Base-by-base conservation (phyloP, 2,888 invertebrate species). In the Argynnis bischoffii region DNA sequence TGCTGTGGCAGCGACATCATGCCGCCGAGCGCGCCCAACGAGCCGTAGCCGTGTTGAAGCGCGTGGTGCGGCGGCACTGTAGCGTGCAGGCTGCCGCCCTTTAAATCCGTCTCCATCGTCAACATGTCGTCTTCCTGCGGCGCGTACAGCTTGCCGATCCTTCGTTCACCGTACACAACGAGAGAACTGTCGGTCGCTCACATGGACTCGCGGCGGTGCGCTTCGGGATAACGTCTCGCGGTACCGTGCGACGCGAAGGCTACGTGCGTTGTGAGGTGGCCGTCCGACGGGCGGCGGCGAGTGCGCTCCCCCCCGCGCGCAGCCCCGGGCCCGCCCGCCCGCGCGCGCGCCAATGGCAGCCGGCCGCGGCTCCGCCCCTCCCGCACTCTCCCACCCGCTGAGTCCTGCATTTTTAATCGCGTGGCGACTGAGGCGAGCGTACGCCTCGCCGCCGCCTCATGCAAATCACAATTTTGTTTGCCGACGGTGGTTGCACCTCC, bases 51-150 rank as follows among this genome's bases (percentile, higher is more conserved):
- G 74, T 91, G 91, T 78, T 95, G 95, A 79, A 95, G 93, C 79
- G 95, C 94, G 89, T 96, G 97, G 89, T 96, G 96, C 88, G 97
- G 96, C 85, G 97, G 97, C 95, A 96, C 96, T 79, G 95, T 96
- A 81, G 95, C 97, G 88, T 97, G 97, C 87, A 97, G 93, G 89
- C 95, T 96, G 93, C 97, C 96, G 92, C 97, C 97, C 89, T 97
- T 97, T 93, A 97, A 94, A 91, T 97, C 97, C 93, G 96, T 94
- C 95, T 97, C 97, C 97, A 97, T 97, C 93, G 97, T 97, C 93
- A 97, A 93, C 97, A 97, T 97, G 84, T 96, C 96, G 90, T 95
- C 95, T 93, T 95, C 96, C 95, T 95, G 94, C 93, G 95, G 95
- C 92, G 95, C 95, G 95, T 95, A 96, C 96, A 96, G 96, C 93